Base-by-base conservation (phyloP, 2,797 vertebrate species). In the Hephaestus fuliginosus region DNA sequence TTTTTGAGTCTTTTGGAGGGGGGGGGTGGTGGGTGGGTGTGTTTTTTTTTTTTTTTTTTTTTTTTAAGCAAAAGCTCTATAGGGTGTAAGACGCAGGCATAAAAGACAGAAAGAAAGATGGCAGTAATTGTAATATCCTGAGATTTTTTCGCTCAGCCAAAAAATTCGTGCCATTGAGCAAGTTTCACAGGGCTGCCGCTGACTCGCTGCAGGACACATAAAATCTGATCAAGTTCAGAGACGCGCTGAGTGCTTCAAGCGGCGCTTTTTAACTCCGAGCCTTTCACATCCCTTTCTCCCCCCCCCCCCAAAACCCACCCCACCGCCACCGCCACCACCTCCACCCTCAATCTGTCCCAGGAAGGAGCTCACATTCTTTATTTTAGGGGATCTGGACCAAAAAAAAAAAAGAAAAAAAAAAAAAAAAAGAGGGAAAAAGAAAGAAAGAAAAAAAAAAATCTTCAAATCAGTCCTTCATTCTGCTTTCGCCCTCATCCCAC, bases 221-320 rank as follows among this genome's bases (percentile, higher is more conserved):
- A 94, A 96, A 97, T 97, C 97, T 98, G 97, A 98, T 97, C 97
- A 98, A 98, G 97, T 98, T 98, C 97, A 98, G 96, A 97, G 97
- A 95, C 96, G 94, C 96, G 93, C 84, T 95, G 95, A 97, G 96
- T 96, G 95, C 96, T 97, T 97, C 96, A 97, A 97, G 97, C 96
- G 95, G 97, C 88, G 96, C 97, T 97, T 97, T 97, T 94, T 96
- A 97, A 97, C 96, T 93, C 94, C 95, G 93, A 94, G 86, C 92
- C 94, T 96, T 97, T 97, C 95, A 96, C 95, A 94, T 95, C 94
- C 93, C 84, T 93, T 84, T 43, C 86, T 33, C 30, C 5, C 30
- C 30, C 30, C 30, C 30, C 30, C 30, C 5, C 30, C 30, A 33
- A 33, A 3, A 3, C 3, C 30, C 30, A 33, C 30, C 30, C 30